Evolutionary conservation across 2,888 invertebrate genomes (phyloP), one percentile per base, ranked within the genome.

Genomic region (Notodonta ziczac): DNA sequence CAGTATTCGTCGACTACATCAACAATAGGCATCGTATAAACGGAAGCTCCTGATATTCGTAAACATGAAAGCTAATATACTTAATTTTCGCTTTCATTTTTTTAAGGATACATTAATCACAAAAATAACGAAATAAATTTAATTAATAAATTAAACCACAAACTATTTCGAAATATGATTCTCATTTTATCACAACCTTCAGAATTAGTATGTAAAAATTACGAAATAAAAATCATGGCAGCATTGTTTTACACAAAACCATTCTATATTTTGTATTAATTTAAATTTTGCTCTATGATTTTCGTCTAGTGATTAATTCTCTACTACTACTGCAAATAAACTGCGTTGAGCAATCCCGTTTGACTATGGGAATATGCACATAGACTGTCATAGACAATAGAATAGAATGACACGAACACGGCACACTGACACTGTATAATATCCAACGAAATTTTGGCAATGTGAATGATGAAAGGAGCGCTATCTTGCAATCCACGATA

Each of bases 321-420:
- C 13, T n/a, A n/a, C n/a, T n/a, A n/a, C 9, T 9, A 12, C 42
- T 42, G 14, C n/a, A 24, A 51, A 12, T 10, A 4, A 24, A 51
- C n/a, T 6, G 10, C 32, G 35, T 53, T 70, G 70, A 56, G 40
- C 58, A 62, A 73, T 70, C 44, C 12, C 32, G 24, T 56, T 52
- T 64, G 74, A 63, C 74, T 69, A 70, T 73, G 57, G 61, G 62
- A 63, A 59, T 61, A 64, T 60, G 70, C 54, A 42, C 53, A 52
- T 35, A 70, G 56, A 74, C 73, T 76, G 76, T 68, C 53, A 52
- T 35, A 70, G 56, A 74, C 73, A 74, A 74, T 68, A 57, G 66
- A 74, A 74, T 68, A 57, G 66, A 57, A 40, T 32, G 13, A 63
- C 60, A 56, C 62, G 58, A 57, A 62, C 51, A 58, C 67, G 59